These are phyloP conservation scores for Hylomyscus alleni DNA, from an alignment of 2,797 vertebrate genomes.

Conservation along the genomic window DNA sequence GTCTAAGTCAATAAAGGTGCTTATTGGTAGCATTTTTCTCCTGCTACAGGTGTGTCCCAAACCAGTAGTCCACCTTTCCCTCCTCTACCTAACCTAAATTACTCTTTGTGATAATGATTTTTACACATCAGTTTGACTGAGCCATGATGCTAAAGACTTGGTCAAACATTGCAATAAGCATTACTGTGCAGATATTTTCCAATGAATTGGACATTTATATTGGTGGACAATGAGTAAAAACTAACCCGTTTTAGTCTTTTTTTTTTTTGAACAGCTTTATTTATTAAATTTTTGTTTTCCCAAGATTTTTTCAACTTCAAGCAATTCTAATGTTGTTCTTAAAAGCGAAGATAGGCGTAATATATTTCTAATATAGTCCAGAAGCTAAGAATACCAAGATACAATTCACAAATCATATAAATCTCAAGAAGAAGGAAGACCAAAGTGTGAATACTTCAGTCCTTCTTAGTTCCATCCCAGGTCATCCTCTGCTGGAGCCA, in stretches of 20 bases:
- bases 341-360: no score
- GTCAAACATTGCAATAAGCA: background rate
- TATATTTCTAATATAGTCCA: no score
- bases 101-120: background rate
- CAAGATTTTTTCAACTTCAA: no score
- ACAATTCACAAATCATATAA: no score
- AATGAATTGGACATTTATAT: background rate
- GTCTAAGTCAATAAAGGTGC: background rate
- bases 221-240: slow-evolving; percentile 37
- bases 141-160: background rate
- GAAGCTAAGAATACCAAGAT: no score
- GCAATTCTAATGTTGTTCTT: no score
- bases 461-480: no score
- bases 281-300: no score
- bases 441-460: no score
- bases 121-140: background rate
- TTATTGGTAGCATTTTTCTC: background rate
- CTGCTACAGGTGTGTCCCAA: background rate
- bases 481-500: no score
- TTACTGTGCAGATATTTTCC: background rate
- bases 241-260: background rate
- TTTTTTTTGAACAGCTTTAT: no score
- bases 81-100: background rate
- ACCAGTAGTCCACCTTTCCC: background rate
- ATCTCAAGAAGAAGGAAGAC: no score